Conservation (phyloP, 2,888 invertebrate species). For the Lasioglossum zephyrum region DNA sequence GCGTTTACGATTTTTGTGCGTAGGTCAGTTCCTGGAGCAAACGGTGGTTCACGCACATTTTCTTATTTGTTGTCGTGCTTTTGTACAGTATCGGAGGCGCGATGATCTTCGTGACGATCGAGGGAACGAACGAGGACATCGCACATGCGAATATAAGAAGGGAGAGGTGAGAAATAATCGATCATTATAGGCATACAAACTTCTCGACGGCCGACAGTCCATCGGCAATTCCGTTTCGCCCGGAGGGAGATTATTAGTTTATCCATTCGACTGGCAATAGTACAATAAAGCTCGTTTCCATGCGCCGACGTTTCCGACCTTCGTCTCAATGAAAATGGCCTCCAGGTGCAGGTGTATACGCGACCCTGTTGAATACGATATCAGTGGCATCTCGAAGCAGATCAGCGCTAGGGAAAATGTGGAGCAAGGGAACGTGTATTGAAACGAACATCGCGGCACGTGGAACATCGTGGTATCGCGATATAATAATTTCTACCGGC, state of each 20-base stretch:
- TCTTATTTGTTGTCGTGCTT: conserved; percentile 91
- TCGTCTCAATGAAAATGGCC: conserved; percentile 34
- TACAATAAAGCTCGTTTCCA: conserved; percentile 8
- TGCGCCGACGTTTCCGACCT: conserved; percentile 28
- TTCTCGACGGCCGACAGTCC: background rate
- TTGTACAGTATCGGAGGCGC: conserved; percentile 94
- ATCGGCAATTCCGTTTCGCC: background rate
- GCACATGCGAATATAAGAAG: conserved; percentile 76
- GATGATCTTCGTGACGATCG: conserved; percentile 90
- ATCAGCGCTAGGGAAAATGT: conserved; percentile 45
- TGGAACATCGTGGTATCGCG: background rate
- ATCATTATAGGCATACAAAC: background rate
- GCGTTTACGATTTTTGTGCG: conserved; percentile 45
- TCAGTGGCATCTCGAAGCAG: conserved; percentile 29
- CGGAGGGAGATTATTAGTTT: conserved; percentile 27
- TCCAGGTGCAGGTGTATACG: conserved; percentile 10
- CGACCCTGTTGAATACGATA: conserved; percentile 18
- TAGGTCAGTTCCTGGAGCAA: conserved; percentile 89
- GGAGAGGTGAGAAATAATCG: conserved; percentile 74
- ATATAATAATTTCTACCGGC: background rate
- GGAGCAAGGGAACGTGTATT: conserved; percentile 32
- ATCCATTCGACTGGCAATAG: background rate
- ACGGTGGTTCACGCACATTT: conserved; percentile 95
- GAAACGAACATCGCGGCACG: conserved; percentile 8
- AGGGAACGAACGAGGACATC: conserved; percentile 86